Percentiles rank a stretch among this genome's conserved stretches.
These are phyloP conservation scores for Megalops cyprinoides DNA, from an alignment of 2,797 vertebrate species.

Conservation along the genomic window DNA sequence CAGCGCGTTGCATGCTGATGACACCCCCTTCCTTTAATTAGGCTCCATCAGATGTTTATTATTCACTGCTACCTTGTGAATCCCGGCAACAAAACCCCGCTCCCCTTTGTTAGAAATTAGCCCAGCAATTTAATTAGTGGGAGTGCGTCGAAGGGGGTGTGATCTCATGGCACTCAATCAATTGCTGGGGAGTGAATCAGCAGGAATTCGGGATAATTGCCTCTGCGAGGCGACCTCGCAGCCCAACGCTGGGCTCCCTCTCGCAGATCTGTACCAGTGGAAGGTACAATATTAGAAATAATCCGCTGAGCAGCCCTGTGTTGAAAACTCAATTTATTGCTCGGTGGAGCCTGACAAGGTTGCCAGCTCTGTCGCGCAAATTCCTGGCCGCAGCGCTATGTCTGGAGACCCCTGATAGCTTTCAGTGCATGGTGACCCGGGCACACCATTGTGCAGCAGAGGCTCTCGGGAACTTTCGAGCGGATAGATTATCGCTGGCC, in stretches of 20 bases:
- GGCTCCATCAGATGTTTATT: conserved; percentile 28
- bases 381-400: background rate
- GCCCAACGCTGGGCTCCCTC: conserved; percentile 14
- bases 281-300: background rate
- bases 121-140: background rate
- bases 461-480: background rate
- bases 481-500: background rate
- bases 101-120: background rate
- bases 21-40: conserved; percentile 35
- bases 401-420: background rate
- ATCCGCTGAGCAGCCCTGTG: background rate
- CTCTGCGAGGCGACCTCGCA: background rate
- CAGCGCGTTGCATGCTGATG: conserved; percentile 12
- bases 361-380: background rate
- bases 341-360: conserved; percentile 13
- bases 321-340: conserved; percentile 11
- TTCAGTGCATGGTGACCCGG: background rate
- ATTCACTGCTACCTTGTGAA: conserved; percentile 5
- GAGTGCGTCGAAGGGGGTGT: background rate
- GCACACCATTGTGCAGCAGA: background rate
- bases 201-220: background rate
- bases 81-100: background rate
- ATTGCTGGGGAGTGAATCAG: background rate
- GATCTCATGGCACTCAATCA: background rate
- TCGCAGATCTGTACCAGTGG: background rate